Evolutionary conservation across 2,888 invertebrate genomes (phyloP), one percentile per base, ranked within the genome.

Genomic region (Heliconius charithonia): DNA sequence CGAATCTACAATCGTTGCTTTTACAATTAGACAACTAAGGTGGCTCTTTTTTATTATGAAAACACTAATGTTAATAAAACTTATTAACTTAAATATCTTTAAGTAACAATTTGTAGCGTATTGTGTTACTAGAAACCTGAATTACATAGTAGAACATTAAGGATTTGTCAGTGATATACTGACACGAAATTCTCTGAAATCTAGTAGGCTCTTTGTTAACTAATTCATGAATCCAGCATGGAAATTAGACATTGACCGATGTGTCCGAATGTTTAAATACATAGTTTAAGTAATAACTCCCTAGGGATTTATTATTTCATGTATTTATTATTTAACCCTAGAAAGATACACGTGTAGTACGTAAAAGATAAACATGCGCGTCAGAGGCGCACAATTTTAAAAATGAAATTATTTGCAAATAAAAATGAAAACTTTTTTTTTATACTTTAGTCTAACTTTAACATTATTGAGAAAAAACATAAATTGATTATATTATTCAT

Each of bases 131-230:
- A n/a, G n/a, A n/a, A 59, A 59, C n/a, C 10, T 59, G 12, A 59
- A 59, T n/a, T 59, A 59, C 0, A n/a, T n/a, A 59, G 10, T 59
- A n/a, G 51, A 51, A 51, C 3, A 51, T 51, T 51, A 51, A 51
- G 22, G 22, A 22, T 9, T 51, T 51, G 22, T 51, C 51, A 59
- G 59, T n/a, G 16, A 29, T 65, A 29, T 3, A 65, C 65, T 65
- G 3, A 22, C 29, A 19, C 27, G 2, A 27, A 65, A 65, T 65
- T 27, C 65, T 16, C 22, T 29, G 13, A 65, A 16, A 65, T 65
- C 65, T 66, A 45, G 70, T 12, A 32, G 70, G 41, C 16, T 45
- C 41, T 41, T 70, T 45, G n/a, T 70, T 41, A 45, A 70, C 70
- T 7, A 70, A 45, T 41, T 70, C 45, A 41, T 25, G 27, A 41